Base-by-base conservation (phyloP, 2,888 invertebrate species). In the Pristionchus exspectatus region DNA sequence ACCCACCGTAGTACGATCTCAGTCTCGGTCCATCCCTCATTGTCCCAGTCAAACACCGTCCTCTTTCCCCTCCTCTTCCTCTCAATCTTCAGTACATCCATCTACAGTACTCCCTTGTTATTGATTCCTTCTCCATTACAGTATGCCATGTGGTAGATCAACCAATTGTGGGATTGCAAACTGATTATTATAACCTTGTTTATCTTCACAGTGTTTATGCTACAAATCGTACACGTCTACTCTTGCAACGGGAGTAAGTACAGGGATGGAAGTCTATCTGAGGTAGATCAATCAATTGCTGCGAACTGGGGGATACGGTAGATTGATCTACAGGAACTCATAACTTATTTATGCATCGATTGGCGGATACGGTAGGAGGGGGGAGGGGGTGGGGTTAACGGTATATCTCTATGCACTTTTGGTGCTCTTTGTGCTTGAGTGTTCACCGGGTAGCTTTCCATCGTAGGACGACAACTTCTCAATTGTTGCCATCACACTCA, bases 401-500 rank as follows among this genome's bases (percentile, higher is more conserved):
- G n/a, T 54, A 27, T 21, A 54, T 81, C 81, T 38, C 74, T 74
- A 81, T 2, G 18, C 4, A 81, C 81, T 81, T 54, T 81, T 63
- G 63, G 24, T 63, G 63, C 63, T 63, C 44, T 50, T 74, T 38
- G 74, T 77, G 38, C 69, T 50, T 0, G 56, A 77, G 38, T 83
- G 83, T 83, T 83, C 63, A 59, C 81, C 83, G 27, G 66, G 44
- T 7, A 81, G 44, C n/a, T 66, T 59, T n/a, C 44, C n/a, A 83
- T 89, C 89, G 83, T 89, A 89, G 18, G 24, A 5, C 0, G 72
- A 63, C n/a, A 90, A 21, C 33, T 54, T 72, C 90, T 94, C 94
- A 21, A 94, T 91, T 0, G 90, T 72, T 59, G 86, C 86, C 94
- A 94, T 94, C 14, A 93, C 87, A 14, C 88, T 88, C 16, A 94